Evolutionary conservation across 2,888 invertebrate genomes (phyloP).

Genomic region (Creontiades dilutus): DNA sequence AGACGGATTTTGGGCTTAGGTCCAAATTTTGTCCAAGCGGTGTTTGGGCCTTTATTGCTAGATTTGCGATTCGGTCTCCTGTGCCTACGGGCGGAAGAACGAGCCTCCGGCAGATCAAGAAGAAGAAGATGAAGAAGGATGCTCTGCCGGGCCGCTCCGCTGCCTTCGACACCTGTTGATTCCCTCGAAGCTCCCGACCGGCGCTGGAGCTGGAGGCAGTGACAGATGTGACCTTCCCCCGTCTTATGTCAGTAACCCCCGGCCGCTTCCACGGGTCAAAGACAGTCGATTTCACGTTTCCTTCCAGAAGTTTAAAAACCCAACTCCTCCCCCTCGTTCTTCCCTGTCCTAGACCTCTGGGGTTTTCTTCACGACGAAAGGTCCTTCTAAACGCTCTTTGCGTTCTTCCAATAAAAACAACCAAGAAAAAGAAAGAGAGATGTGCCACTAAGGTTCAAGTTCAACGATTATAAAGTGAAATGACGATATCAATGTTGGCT

Average conservation of each 20-base stretch:
- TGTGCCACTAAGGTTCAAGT: too few species aligned
- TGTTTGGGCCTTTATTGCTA: too few species aligned
- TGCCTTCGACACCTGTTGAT: slow-evolving; percentile 11
- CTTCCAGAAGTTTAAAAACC: slow-evolving; percentile 12
- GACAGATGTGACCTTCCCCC: slow-evolving; percentile 35
- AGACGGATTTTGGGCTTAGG: too few species aligned
- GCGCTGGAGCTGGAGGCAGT: background rate
- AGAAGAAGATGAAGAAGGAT: background rate
- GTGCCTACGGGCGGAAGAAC: background rate
- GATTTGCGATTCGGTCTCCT: too few species aligned
- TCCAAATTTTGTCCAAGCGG: too few species aligned
- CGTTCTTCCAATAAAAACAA: too few species aligned
- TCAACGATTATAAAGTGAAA: too few species aligned
- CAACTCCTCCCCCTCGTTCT: background rate
- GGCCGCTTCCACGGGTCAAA: slow-evolving; percentile 22
- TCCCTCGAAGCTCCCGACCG: background rate
- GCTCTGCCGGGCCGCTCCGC: slow-evolving; percentile 11
- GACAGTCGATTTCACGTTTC: background rate
- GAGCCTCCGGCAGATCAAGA: too few species aligned
- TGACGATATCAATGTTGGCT: too few species aligned
- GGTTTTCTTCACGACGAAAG: background rate
- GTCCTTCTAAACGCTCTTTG: background rate
- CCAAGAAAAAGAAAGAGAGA: too few species aligned
- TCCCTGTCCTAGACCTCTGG: background rate
- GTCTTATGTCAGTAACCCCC: slow-evolving; percentile 36